Base-by-base conservation (phyloP, 1,140 invertebrate species). In the Eciton burchellii region DNA sequence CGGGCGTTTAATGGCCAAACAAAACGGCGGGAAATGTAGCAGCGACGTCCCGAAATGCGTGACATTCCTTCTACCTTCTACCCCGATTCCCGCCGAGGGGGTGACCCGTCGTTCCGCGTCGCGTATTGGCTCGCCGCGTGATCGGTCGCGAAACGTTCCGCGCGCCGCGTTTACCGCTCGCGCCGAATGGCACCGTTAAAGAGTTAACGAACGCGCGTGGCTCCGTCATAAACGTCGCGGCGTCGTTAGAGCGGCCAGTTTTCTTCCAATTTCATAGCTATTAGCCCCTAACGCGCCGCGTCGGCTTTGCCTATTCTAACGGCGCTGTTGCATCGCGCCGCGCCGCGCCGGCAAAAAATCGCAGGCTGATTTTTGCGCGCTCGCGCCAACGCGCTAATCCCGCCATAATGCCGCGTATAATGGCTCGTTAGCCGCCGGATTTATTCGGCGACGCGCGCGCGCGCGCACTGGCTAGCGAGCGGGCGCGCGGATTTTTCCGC, bases 401-500 rank as follows among this genome's bases (percentile, higher is more conserved):
- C 52, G 26, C 35, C 74, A 79, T 79, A 79, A 79, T 79, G 74
- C 52, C 56, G 41, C 63, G 74, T 79, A 79, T 79, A 79, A 79
- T 79, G 63, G 74, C 74, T 79, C 74, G 74, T 79, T 79, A 79
- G 63, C 63, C 74, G 74, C 63, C 74, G 65, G 74, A 79, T 79
- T 79, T 79, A 70, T 79, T 79, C 63, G 63, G 49, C 74, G 74
- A 35, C 63, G 49, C n/a, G n/a, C n/a, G n/a, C n/a, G n/a, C n/a
- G n/a, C n/a, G n/a, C n/a, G n/a, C n/a, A n/a, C n/a, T n/a, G n/a
- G n/a, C n/a, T n/a, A n/a, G n/a, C n/a, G n/a, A n/a, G 70, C 29
- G 26, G 62, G 74, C 74, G 74, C 14, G 74, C 49, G 49, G 63
- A 79, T 79, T 79, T 70, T 79, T 79, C 74, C 63, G 63, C 24